Evolutionary conservation across 2,888 invertebrate species (phyloP).

Genomic region (Rhagonycha lutea): DNA sequence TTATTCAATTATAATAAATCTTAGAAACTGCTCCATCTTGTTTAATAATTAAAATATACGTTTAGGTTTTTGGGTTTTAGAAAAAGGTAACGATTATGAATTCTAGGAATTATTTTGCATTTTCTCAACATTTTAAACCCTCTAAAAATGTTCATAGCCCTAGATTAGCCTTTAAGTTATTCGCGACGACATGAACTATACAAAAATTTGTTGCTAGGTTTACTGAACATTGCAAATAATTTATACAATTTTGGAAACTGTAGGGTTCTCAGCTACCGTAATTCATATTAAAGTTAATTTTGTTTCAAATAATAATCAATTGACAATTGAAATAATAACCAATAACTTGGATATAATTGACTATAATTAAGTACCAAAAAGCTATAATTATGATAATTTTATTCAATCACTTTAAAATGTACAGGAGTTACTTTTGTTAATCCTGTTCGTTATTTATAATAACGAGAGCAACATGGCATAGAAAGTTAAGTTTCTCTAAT

Average conservation of each 20-base stretch:
- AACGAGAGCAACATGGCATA: not conserved
- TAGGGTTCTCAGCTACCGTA: not conserved
- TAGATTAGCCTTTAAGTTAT: not conserved
- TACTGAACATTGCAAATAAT: not conserved
- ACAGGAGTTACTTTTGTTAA: not conserved
- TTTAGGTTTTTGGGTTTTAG: not conserved
- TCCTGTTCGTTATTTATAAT: not conserved
- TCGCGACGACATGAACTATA: not conserved
- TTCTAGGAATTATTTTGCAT: not conserved
- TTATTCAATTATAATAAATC: not conserved
- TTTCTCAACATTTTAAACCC: not conserved
- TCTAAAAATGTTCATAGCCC: not conserved
- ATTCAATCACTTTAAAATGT: not conserved
- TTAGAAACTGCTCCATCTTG: not conserved
- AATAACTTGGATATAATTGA: no score
- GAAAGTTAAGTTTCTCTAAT: not conserved
- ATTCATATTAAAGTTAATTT: not conserved
- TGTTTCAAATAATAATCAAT: not conserved
- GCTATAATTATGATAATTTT: not conserved
- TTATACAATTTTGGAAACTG: not conserved
- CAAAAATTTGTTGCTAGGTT: not conserved
- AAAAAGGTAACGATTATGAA: not conserved
- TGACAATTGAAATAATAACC: no score
- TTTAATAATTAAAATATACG: not conserved
- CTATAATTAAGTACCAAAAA: no score